Conservation (phyloP, 2,113 vertebrate genomes). For the Eretmochelys imbricata region DNA sequence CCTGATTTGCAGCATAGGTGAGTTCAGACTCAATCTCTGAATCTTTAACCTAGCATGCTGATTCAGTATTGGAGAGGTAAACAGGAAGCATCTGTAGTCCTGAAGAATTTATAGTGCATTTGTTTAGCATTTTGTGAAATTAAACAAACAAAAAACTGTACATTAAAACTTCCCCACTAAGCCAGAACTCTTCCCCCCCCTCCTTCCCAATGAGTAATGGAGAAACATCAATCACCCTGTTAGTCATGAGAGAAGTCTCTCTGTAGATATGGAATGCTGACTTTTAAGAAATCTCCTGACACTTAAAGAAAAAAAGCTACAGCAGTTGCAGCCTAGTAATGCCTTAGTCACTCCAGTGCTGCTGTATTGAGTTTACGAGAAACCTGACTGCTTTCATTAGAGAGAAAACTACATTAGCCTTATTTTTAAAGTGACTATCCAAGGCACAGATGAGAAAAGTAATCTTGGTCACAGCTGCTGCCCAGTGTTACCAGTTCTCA, state of each 20-base stretch:
- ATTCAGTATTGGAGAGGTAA: not conserved
- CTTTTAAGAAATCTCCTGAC: not conserved
- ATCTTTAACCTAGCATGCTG: not conserved
- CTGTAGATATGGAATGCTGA: not conserved
- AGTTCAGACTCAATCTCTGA: not conserved
- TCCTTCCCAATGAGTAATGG: fast-evolving
- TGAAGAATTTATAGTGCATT: not conserved
- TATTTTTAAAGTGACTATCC: not conserved
- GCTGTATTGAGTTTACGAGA: not conserved
- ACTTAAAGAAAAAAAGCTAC: not conserved
- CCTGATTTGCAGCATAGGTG: not conserved
- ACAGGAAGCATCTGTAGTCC: constrained; percentile 3
- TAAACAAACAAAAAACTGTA: constrained; percentile 35
- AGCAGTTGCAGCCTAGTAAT: not conserved
- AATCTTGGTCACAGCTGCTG: not conserved
- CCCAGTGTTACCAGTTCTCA: constrained; percentile 24
- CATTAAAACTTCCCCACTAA: not conserved
- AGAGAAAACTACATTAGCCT: not conserved
- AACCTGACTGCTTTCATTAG: not conserved
- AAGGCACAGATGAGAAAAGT: not conserved
- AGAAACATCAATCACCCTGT: fast-evolving
- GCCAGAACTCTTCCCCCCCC: not conserved
- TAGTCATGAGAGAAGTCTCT: not conserved
- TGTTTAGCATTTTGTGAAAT: constrained; percentile 36
- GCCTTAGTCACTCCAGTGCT: not conserved